Conservation (phyloP, 2,113 vertebrate genomes). For the Nycticryphes semicollaris region DNA sequence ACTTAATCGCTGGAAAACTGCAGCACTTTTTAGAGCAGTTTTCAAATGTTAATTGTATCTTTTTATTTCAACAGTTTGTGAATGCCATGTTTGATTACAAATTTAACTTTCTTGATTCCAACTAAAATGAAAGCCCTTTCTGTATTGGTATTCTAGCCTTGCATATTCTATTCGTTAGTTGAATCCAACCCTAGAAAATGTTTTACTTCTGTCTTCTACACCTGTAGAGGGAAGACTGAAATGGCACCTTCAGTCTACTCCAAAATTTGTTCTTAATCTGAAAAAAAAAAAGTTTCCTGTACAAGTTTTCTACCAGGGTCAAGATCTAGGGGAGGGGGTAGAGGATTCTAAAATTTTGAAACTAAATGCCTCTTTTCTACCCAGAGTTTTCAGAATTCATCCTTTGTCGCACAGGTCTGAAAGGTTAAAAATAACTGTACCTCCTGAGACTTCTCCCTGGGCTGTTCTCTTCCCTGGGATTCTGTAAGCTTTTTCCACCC, state of each 20-base stretch:
- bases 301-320: conserved; percentile 21
- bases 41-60: not conserved
- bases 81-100: not conserved
- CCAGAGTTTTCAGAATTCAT: conserved; percentile 63
- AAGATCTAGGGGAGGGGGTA: not conserved
- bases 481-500: conserved; percentile 58
- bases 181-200: not conserved
- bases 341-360: conserved; percentile 31
- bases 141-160: not conserved
- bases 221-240: not conserved
- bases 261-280: not conserved
- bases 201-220: not conserved
- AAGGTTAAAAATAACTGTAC: conserved; percentile 74
- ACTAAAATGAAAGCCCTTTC: not conserved
- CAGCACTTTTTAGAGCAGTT: not conserved
- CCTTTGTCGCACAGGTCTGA: conserved; percentile 49
- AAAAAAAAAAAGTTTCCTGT: conserved; percentile 3
- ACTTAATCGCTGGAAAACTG: not conserved
- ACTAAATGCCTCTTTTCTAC: conserved; percentile 39
- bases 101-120: not conserved
- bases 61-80: not conserved
- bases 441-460: conserved; percentile 62
- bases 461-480: conserved; percentile 58
- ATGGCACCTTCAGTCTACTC: not conserved
- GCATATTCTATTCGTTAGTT: not conserved